A percentile compares a stretch with the other conserved stretches of the same genome.
phyloP scores from a whole-genome alignment of 2,888 invertebrate species.

The Griposia aprilina region DNA sequence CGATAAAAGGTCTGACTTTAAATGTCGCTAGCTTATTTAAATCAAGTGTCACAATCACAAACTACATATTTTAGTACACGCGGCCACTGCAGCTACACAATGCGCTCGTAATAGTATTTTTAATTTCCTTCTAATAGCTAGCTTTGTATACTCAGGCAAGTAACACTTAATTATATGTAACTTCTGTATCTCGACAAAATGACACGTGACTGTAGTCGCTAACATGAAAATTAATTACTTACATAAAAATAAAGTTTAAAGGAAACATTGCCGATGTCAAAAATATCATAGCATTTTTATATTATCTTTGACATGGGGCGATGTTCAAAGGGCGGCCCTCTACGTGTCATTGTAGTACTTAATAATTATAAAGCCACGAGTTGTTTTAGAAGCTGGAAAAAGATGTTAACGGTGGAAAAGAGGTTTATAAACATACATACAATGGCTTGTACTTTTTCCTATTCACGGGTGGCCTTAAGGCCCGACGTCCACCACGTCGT shows the following conservation, averaged over 20 bases:
- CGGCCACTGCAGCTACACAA: too few relatives aligned
- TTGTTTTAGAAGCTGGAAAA: neutral
- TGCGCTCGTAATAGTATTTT: too few relatives aligned
- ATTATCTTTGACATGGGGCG: neutral
- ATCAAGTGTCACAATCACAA: neutral
- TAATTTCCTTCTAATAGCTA: neutral
- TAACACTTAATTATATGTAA: neutral
- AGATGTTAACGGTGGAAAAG: too few relatives aligned
- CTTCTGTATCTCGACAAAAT: neutral
- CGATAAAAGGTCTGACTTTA: conserved; percentile 11
- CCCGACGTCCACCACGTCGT: too few relatives aligned
- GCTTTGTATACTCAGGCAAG: neutral
- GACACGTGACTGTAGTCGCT: neutral
- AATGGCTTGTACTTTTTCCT: neutral
- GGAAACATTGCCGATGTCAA: neutral
- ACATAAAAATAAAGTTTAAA: neutral
- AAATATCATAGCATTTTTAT: too few relatives aligned
- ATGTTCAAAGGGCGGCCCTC: neutral
- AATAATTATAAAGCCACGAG: neutral
- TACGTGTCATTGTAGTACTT: neutral
- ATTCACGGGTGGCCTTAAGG: neutral
- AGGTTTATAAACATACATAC: neutral
- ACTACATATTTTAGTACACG: neutral
- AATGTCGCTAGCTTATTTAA: neutral
- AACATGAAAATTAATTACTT: neutral